These are phyloP conservation scores for Agriopis marginaria DNA, from an alignment of 2,888 invertebrate genomes.

Conservation along the genomic window DNA sequence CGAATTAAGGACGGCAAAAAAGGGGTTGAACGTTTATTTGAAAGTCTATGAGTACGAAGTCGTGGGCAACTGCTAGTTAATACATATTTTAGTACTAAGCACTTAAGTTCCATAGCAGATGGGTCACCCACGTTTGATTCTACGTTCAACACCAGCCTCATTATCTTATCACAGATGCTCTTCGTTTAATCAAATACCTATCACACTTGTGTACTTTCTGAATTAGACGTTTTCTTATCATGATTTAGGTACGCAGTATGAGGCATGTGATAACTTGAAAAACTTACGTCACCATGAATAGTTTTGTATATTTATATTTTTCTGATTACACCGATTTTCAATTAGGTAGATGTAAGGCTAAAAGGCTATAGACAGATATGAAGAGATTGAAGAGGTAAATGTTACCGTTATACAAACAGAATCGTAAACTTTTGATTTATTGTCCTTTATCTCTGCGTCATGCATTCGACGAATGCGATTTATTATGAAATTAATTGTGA, in stretches of 20 bases:
- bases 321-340: constrained; percentile 34
- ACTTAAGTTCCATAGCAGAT: constrained; percentile 6
- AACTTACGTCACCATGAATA: constrained; percentile 34
- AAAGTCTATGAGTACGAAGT: too few species aligned
- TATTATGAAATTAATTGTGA: constrained; percentile 54
- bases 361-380: background rate
- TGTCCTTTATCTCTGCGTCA: constrained; percentile 61
- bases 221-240: constrained; percentile 46
- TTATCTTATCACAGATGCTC: constrained; percentile 43
- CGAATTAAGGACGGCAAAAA: too few species aligned
- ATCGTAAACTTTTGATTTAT: constrained; percentile 69
- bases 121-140: constrained; percentile 35
- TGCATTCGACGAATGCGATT: constrained; percentile 52
- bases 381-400: constrained; percentile 8
- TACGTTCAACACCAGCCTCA: constrained; percentile 33
- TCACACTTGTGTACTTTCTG: constrained; percentile 37
- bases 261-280: constrained; percentile 32
- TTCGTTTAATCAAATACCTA: constrained; percentile 38
- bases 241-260: constrained; percentile 36
- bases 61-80: too few species aligned
- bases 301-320: constrained; percentile 6
- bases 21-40: too few species aligned
- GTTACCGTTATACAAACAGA: constrained; percentile 43
- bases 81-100: background rate
- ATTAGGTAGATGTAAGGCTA: constrained; percentile 22